phyloP scores from a whole-genome alignment of 2,888 invertebrate genomes.

The Hypercompe scribonia region DNA sequence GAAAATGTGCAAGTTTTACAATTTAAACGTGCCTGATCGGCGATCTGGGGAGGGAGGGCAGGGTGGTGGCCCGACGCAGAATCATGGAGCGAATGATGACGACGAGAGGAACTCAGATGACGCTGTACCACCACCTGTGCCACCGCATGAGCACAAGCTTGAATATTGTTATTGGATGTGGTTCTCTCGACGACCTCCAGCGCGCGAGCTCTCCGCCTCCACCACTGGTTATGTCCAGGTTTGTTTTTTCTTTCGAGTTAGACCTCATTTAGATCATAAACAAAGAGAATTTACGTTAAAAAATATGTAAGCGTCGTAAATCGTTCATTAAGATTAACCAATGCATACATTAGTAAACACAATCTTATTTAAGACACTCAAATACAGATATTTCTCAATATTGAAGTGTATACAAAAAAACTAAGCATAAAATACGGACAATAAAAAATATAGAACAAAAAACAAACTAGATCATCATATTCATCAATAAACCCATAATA shows the following conservation, averaged over 20 bases:
- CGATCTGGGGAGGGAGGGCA: slow-evolving; percentile 77
- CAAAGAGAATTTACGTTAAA: not conserved
- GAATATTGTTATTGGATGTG: slow-evolving; percentile 98
- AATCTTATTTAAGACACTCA: not conserved
- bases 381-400: not conserved
- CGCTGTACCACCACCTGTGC: slow-evolving; percentile 84
- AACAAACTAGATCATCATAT: too few species aligned
- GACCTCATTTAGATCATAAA: not conserved
- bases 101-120: slow-evolving; percentile 76
- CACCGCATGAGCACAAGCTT: slow-evolving; percentile 95
- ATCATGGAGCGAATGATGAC: slow-evolving; percentile 74
- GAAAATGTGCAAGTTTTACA: slow-evolving; percentile 86
- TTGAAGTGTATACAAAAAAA: not conserved
- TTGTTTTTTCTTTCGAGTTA: slow-evolving; percentile 26
- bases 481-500: too few species aligned
- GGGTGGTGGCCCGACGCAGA: slow-evolving; percentile 65
- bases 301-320: not conserved
- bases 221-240: slow-evolving; percentile 84
- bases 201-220: slow-evolving; percentile 77
- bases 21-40: slow-evolving; percentile 85
- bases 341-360: not conserved
- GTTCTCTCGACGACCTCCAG: slow-evolving; percentile 89
- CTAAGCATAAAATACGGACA: too few species aligned
- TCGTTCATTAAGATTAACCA: not conserved
- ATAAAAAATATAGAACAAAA: too few species aligned